Evolutionary conservation across 2,888 invertebrate species (phyloP).

Genomic region (Pristionchus japonicus): DNA sequence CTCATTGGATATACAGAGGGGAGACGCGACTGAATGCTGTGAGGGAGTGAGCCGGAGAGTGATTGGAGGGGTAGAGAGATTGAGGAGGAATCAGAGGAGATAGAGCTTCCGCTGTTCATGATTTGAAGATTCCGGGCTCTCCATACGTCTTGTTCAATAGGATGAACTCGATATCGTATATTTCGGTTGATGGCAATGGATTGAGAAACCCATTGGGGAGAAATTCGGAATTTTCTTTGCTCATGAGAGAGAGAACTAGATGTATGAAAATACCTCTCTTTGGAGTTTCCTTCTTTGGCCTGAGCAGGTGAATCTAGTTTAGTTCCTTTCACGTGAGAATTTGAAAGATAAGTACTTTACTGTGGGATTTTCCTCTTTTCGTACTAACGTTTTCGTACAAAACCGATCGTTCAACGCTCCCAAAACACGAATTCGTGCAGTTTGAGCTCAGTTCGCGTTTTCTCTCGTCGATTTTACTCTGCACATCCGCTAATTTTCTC

Average conservation of each 20-base stretch:
- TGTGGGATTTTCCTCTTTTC: background rate
- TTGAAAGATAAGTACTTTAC: background rate
- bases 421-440: too few relatives aligned
- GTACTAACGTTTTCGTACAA: background rate
- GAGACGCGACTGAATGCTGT: background rate
- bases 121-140: too few relatives aligned
- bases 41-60: background rate
- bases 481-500: background rate
- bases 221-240: too few relatives aligned
- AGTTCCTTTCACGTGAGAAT: background rate
- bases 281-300: background rate
- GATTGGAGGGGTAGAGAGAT: background rate
- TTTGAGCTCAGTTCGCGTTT: too few relatives aligned
- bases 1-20: constrained; percentile 19
- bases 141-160: too few relatives aligned
- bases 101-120: background rate
- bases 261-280: background rate
- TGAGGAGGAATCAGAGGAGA: background rate
- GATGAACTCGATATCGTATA: too few relatives aligned
- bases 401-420: too few relatives aligned
- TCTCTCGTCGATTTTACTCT: background rate
- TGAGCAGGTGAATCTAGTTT: background rate
- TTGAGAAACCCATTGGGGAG: background rate
- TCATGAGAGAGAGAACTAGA: too few relatives aligned
- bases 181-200: too few relatives aligned